Conservation (phyloP, 2,888 invertebrate genomes). For the Drosophila quinaria region DNA sequence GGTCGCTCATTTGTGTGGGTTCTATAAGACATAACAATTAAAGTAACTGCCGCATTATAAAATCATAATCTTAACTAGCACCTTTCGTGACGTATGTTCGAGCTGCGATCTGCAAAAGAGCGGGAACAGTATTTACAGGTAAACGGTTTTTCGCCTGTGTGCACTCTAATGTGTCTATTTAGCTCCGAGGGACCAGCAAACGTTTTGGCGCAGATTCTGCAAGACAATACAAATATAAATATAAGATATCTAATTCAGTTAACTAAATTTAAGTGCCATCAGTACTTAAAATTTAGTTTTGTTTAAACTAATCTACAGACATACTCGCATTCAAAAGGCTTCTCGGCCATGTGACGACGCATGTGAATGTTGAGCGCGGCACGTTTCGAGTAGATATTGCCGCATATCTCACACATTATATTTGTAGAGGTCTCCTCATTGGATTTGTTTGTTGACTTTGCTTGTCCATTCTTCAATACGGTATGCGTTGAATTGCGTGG, state of each 20-base stretch:
- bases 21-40: conserved; percentile 50
- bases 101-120: conserved; percentile 85
- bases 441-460: conserved; percentile 38
- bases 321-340: conserved; percentile 85
- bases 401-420: conserved; percentile 85
- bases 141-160: conserved; percentile 85
- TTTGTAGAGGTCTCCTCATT: conserved; percentile 63
- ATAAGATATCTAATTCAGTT: neutral
- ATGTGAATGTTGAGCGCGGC: conserved; percentile 85
- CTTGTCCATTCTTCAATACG: conserved; percentile 22
- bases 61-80: conserved; percentile 24
- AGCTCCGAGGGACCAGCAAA: conserved; percentile 85
- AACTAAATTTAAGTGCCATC: neutral
- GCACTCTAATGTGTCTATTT: conserved; percentile 84
- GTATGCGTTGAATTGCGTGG: conserved; percentile 50
- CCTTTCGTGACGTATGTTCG: conserved; percentile 85
- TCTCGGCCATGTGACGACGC: conserved; percentile 84
- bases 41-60: neutral
- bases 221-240: neutral
- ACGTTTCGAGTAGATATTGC: conserved; percentile 84
- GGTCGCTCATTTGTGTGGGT: conserved; percentile 86
- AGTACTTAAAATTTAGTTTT: neutral
- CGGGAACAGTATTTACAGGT: conserved; percentile 84
- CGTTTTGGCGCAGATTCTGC: conserved; percentile 82
- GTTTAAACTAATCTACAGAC: conserved; percentile 30